Conservation (phyloP, 1,140 invertebrate species). For the Drosophila leontia region DNA sequence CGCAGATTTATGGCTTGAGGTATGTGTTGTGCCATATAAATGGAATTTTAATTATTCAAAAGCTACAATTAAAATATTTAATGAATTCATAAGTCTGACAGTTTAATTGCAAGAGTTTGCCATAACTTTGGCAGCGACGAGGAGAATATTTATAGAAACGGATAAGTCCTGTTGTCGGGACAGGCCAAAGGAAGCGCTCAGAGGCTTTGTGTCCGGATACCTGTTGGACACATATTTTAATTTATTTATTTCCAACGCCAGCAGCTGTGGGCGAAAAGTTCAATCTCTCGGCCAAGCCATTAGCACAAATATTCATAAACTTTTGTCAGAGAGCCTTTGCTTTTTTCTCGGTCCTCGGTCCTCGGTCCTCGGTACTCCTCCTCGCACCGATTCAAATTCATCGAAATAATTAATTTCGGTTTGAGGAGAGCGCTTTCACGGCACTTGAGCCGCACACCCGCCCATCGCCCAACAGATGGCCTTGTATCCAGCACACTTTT, state of each 20-base stretch:
- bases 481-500: slow-evolving; percentile 43
- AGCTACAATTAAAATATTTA: slow-evolving; percentile 82
- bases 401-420: slow-evolving; percentile 53
- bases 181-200: slow-evolving; percentile 20
- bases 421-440: slow-evolving; percentile 37
- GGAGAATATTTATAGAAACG: slow-evolving; percentile 55
- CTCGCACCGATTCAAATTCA: slow-evolving; percentile 37
- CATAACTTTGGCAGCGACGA: slow-evolving; percentile 55
- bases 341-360: slow-evolving; percentile 5
- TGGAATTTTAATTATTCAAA: slow-evolving; percentile 83
- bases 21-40: slow-evolving; percentile 68
- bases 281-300: slow-evolving; percentile 42
- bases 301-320: slow-evolving; percentile 54
- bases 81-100: slow-evolving; percentile 83
- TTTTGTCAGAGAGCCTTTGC: slow-evolving; percentile 32
- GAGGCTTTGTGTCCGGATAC: slow-evolving; percentile 26
- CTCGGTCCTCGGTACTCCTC: not conserved
- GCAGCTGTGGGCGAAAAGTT: slow-evolving; percentile 47
- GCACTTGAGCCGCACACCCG: slow-evolving; percentile 35
- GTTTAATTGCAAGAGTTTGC: slow-evolving; percentile 80
- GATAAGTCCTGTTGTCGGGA: slow-evolving; percentile 34
- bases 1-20: slow-evolving; percentile 78
- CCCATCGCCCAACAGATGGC: slow-evolving; percentile 16
- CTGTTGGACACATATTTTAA: slow-evolving; percentile 55
- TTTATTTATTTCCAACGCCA: slow-evolving; percentile 49